Percentiles rank a stretch among this genome's conserved stretches.
Evolutionary conservation across 1,140 invertebrate genomes (phyloP).

Genomic region (Gryllus bimaculatus): DNA sequence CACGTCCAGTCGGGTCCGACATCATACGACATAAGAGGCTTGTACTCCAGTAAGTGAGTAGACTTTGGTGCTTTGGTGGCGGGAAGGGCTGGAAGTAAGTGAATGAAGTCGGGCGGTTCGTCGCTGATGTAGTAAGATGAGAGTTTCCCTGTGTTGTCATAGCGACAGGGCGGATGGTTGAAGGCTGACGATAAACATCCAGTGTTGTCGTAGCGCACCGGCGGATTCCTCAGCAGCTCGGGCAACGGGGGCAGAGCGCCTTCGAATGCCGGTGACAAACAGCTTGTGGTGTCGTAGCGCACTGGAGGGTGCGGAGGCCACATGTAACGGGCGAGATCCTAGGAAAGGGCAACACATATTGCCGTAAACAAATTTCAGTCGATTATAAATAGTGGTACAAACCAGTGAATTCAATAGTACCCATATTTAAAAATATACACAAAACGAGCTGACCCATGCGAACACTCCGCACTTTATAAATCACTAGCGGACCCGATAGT

Average conservation of each 20-base stretch:
- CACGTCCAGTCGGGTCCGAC: not conserved
- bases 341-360: not conserved
- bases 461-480: too few species aligned
- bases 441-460: too few species aligned
- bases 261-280: not conserved
- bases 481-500: too few species aligned
- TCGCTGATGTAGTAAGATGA: not conserved
- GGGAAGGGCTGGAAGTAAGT: not conserved
- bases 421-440: too few species aligned
- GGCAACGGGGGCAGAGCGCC: not conserved
- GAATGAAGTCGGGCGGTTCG: not conserved
- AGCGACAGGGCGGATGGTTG: not conserved
- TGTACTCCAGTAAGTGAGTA: not conserved
- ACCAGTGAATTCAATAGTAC: too few species aligned
- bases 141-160: not conserved
- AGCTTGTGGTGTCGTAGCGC: not conserved
- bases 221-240: not conserved
- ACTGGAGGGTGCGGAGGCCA: not conserved
- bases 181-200: not conserved
- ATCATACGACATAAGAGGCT: not conserved
- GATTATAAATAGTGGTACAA: too few species aligned
- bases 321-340: not conserved
- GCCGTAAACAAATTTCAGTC: too few species aligned
- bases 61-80: not conserved
- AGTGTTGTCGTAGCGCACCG: not conserved